These are phyloP conservation scores for Acanthiza pusilla DNA, from an alignment of 2,797 vertebrate species.

Conservation along the genomic window DNA sequence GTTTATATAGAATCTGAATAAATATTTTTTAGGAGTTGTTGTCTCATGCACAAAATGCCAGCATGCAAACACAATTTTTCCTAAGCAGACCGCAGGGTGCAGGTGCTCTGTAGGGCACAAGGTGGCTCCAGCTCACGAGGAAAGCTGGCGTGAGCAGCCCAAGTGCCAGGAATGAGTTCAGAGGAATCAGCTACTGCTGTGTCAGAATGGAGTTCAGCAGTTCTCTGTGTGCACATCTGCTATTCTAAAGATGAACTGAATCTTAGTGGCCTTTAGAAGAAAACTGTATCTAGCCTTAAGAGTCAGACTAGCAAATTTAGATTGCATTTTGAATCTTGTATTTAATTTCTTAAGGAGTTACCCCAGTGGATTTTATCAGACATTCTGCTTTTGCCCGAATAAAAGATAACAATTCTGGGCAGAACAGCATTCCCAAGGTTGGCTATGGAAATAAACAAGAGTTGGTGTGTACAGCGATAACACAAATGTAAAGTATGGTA, in stretches of 20 bases:
- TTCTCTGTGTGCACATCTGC: neutral
- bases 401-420: neutral
- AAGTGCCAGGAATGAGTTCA: neutral
- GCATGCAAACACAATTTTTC: fast-evolving
- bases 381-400: neutral
- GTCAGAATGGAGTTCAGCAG: neutral
- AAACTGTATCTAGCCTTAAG: neutral
- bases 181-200: neutral
- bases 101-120: conserved; percentile 66
- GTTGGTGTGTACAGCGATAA: neutral
- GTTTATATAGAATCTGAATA: neutral
- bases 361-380: neutral
- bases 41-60: neutral
- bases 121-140: conserved; percentile 74
- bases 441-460: neutral
- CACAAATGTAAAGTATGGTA: neutral
- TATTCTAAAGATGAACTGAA: neutral
- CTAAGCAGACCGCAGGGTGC: neutral
- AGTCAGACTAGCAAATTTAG: neutral
- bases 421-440: neutral
- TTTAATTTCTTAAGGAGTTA: neutral
- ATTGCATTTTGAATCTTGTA: neutral
- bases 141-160: neutral
- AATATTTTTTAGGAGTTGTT: neutral
- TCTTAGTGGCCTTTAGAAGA: neutral